Evolutionary conservation across 2,797 vertebrate species (phyloP).

Genomic region (Tangara arthus): DNA sequence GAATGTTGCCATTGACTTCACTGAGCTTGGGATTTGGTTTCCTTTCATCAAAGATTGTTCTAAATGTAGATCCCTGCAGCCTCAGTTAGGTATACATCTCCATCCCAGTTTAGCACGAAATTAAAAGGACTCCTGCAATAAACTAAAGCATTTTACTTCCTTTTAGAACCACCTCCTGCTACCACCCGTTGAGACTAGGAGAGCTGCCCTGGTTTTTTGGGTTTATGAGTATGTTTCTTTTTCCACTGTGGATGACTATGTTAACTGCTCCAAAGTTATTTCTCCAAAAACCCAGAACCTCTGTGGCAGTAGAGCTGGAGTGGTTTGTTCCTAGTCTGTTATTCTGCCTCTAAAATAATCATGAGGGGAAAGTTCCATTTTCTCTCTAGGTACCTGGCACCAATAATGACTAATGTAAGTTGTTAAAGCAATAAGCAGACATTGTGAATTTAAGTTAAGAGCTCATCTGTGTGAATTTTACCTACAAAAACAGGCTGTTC

Average conservation of each 20-base stretch:
- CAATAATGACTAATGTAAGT: neutral
- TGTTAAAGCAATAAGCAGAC: neutral
- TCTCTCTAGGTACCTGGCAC: neutral
- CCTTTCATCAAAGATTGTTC: neutral
- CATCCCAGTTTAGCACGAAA: neutral
- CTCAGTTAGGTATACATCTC: neutral
- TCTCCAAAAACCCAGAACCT: neutral
- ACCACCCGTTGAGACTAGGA: constrained; percentile 17
- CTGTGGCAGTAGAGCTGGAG: neutral
- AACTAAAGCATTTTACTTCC: constrained; percentile 9
- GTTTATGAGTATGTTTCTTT: constrained; percentile 40
- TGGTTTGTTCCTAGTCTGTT: neutral
- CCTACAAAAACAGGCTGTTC: neutral
- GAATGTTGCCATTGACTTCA: constrained; percentile 15
- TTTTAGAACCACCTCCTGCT: constrained; percentile 10
- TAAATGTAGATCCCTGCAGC: neutral
- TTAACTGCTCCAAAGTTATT: neutral
- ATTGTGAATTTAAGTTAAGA: neutral
- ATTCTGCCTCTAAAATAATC: neutral
- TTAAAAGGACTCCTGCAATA: constrained; percentile 26
- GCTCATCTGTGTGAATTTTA: neutral
- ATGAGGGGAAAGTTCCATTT: neutral
- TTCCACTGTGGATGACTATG: neutral
- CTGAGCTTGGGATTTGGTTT: neutral
- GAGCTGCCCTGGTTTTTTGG: neutral